Percentiles rank a stretch among this genome's conserved stretches.
Conservation (phyloP, 2,888 invertebrate genomes). For the Clitarchus hookeri region DNA sequence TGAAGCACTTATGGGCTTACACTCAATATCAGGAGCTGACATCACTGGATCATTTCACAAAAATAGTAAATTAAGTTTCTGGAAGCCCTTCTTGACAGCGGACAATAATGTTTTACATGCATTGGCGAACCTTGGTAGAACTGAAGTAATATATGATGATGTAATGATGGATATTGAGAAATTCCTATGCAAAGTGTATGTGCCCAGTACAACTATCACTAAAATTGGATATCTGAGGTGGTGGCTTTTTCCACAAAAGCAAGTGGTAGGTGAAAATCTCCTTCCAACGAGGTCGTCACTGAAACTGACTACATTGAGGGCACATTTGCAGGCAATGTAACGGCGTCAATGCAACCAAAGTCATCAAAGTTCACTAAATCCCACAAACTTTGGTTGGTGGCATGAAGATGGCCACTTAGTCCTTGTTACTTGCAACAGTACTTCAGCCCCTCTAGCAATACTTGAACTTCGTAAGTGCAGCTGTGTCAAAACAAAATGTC, state of each 20-base stretch:
- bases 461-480: neutral
- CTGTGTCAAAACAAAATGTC: neutral
- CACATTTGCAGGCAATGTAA: neutral
- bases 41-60: neutral
- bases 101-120: neutral
- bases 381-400: neutral
- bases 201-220: neutral
- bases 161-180: neutral
- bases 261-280: constrained; percentile 12
- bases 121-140: constrained; percentile 12
- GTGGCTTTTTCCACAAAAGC: constrained; percentile 17
- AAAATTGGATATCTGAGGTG: neutral
- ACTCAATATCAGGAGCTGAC: too few relatives aligned
- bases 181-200: neutral
- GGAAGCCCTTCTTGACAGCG: neutral
- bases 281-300: neutral
- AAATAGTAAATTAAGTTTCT: neutral
- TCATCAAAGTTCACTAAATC: neutral
- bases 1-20: neutral
- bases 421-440: neutral
- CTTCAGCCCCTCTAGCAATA: neutral
- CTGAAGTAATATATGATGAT: neutral
- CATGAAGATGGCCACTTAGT: neutral
- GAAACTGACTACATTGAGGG: neutral
- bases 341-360: neutral